phyloP scores from a whole-genome alignment of 2,797 vertebrate species.

The Micrastur ruficollis region DNA sequence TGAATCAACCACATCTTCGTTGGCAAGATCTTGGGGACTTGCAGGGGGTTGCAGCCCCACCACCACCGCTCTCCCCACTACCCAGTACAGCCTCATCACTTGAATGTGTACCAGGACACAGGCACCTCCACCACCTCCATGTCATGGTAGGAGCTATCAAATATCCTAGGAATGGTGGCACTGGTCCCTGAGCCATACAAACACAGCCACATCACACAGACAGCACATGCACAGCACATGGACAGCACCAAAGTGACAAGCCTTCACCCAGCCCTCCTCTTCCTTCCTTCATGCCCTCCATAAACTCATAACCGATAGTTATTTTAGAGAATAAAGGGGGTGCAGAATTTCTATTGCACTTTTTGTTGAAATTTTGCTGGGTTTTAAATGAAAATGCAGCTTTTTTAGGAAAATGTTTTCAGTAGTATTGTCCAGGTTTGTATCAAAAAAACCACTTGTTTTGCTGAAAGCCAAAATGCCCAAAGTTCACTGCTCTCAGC shows the following conservation, averaged over 20 bases:
- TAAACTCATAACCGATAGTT: neutral
- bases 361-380: neutral
- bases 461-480: neutral
- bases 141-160: neutral
- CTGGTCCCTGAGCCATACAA: neutral
- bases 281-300: neutral
- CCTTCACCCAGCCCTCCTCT: neutral
- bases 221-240: fast-evolving
- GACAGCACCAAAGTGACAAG: neutral
- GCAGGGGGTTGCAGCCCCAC: neutral
- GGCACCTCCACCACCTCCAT: neutral
- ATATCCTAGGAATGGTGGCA: neutral
- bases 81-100: neutral
- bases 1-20: neutral
- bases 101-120: neutral
- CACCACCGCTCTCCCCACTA: neutral
- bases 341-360: neutral
- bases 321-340: neutral
- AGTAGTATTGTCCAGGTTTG: neutral
- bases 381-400: neutral
- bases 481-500: neutral
- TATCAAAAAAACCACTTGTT: neutral
- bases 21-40: neutral
- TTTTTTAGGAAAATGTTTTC: neutral
- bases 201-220: neutral